Conservation (phyloP, 2,888 invertebrate genomes). For the Leptopilina syphax region DNA sequence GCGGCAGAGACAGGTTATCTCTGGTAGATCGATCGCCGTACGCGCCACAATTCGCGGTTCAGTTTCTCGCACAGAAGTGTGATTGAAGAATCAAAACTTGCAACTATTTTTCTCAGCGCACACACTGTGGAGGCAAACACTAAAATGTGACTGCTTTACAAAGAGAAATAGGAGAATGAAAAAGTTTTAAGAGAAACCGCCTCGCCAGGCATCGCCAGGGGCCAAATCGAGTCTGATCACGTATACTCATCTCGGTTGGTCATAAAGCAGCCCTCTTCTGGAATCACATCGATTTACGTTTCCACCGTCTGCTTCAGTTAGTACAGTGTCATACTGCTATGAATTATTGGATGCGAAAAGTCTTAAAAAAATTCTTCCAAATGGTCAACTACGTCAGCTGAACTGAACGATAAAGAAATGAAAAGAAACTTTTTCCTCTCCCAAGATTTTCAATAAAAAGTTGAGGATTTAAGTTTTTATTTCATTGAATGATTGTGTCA, state of each 20-base stretch:
- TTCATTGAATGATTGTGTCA: no score
- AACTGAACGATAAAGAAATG: slow-evolving; percentile 20
- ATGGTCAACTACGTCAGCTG: slow-evolving; percentile 32
- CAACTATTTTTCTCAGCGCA: neutral
- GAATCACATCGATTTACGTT: slow-evolving; percentile 50
- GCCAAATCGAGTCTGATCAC: slow-evolving; percentile 69
- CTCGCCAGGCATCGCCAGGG: slow-evolving; percentile 38
- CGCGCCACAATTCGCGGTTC: slow-evolving; percentile 49
- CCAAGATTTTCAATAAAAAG: no score
- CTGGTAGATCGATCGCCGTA: slow-evolving; percentile 44
- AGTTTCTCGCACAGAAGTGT: neutral
- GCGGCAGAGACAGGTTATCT: slow-evolving; percentile 52
- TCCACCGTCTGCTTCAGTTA: slow-evolving; percentile 32
- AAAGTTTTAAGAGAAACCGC: slow-evolving; percentile 33
- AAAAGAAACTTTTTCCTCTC: neutral
- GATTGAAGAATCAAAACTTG: neutral
- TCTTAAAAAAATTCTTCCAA: slow-evolving; percentile 26
- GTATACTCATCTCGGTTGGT: slow-evolving; percentile 70
- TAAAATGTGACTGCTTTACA: no score
- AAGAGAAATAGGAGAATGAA: neutral
- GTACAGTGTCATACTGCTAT: slow-evolving; percentile 15
- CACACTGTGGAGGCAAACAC: no score
- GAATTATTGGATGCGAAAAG: slow-evolving; percentile 33
- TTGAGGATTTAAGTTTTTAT: no score
- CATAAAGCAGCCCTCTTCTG: slow-evolving; percentile 61